Conservation (phyloP, 2,113 vertebrate species). For the Gallinago undulata region DNA sequence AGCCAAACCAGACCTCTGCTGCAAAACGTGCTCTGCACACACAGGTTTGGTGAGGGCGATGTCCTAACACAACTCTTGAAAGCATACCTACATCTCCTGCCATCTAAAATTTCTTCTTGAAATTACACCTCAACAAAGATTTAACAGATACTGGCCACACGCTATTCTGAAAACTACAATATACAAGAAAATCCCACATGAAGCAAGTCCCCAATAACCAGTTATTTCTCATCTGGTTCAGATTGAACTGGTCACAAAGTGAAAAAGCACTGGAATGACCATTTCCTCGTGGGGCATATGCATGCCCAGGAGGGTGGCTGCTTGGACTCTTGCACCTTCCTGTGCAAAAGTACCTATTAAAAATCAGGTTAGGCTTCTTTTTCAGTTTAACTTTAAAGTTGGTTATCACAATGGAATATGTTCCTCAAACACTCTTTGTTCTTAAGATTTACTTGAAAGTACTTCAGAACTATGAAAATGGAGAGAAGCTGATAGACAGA, state of each 20-base stretch:
- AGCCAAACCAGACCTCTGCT: background rate
- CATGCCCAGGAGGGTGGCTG: fast-evolving
- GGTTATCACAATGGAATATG: background rate
- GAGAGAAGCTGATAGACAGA: background rate
- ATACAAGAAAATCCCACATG: background rate
- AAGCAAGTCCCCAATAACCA: background rate
- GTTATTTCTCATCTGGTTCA: background rate
- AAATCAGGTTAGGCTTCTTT: background rate
- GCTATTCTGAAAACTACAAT: background rate
- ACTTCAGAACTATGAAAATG: background rate
- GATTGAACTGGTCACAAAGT: background rate
- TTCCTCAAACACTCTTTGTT: background rate
- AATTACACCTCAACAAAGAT: background rate
- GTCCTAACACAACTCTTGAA: background rate
- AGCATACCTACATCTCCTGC: background rate
- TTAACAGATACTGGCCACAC: background rate
- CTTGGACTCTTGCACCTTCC: background rate
- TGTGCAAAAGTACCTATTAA: background rate
- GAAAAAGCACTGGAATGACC: background rate
- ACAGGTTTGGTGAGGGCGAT: background rate
- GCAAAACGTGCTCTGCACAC: background rate
- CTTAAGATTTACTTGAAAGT: background rate
- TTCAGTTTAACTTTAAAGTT: background rate
- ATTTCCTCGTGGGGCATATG: background rate
- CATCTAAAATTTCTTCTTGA: background rate